Evolutionary conservation across 2,888 invertebrate species (phyloP).

Genomic region (Tenthredo amoena): DNA sequence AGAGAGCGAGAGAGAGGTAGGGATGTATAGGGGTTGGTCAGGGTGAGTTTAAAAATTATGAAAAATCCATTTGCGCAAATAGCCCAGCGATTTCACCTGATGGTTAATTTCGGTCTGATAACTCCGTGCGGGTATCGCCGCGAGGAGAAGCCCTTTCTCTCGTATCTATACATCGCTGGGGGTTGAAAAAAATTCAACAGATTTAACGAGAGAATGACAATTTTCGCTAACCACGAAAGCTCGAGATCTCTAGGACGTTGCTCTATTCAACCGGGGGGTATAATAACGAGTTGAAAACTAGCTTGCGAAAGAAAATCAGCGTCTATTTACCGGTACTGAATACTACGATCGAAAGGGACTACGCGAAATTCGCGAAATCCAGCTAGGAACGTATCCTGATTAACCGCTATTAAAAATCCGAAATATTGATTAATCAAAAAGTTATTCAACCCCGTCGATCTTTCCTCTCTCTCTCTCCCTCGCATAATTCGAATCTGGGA

Average conservation of each 20-base stretch:
- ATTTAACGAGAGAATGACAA: constrained; percentile 5
- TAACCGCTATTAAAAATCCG: background rate
- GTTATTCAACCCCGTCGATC: background rate
- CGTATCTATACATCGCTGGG: background rate
- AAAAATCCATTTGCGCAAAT: constrained; percentile 41
- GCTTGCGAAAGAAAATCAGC: background rate
- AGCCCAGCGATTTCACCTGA: background rate
- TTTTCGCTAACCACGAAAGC: background rate
- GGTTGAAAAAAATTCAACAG: background rate
- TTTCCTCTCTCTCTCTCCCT: background rate
- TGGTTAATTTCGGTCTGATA: constrained; percentile 44
- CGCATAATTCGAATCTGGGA: too few relatives aligned
- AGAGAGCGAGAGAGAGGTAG: background rate
- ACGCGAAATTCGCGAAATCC: background rate
- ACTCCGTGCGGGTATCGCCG: background rate
- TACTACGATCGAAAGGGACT: too few relatives aligned
- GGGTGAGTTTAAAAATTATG: constrained; percentile 42
- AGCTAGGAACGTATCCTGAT: background rate
- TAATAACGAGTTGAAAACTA: background rate
- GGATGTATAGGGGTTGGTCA: background rate
- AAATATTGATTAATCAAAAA: background rate
- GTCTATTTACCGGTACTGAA: constrained; percentile 2
- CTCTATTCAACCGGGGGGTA: background rate
- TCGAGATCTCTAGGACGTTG: background rate
- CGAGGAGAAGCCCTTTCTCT: background rate